Base-by-base conservation (phyloP, 2,888 invertebrate species). In the Drosophila cognata region DNA sequence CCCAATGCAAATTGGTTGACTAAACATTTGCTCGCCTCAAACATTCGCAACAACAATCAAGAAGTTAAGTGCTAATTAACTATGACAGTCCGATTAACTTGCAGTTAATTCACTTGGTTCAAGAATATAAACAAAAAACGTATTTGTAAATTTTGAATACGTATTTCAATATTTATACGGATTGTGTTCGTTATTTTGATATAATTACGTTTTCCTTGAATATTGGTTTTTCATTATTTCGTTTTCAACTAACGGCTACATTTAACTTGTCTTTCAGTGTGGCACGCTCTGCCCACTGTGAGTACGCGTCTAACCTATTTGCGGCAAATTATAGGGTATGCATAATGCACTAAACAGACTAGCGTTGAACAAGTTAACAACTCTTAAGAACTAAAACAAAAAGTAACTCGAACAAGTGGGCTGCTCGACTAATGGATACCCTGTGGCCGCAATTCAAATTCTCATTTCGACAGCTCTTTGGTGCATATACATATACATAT, bases 31-130 rank as follows among this genome's bases (percentile, higher is more conserved):
- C 80, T 61, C 38, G 51, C 25, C 67, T 58, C 75, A 80, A 80
- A 80, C 35, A 73, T 82, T 81, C 64, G 83, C 74, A 83, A 81
- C 74, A 83, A 83, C 77, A 80, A 80, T 82, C 53, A 29, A 52
- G 52, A 50, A 56, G 25, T 55, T 53, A 38, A 52, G 52, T 61
- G 62, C 59, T 59, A 74, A 74, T 71, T 83, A 82, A 78, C 78
- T 82, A 67, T 78, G 78, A 81, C 78, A 82, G 73, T 82, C 70
- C 58, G 82, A 76, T 80, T 81, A 81, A 81, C 80, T 71, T 76
- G 60, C 41, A 82, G 82, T 81, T 78, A 81, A 76, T 76, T 76
- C 60, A 57, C 69, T 71, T 57, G 71, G 79, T 74, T 77, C 51
- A 71, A 33, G 21, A 29, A 61, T 11, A 35, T 5, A 35, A 33